Percentiles rank a stretch among this genome's conserved stretches.
phyloP scores from a whole-genome alignment of 1,140 invertebrate genomes.

The Cephus cinctus region DNA sequence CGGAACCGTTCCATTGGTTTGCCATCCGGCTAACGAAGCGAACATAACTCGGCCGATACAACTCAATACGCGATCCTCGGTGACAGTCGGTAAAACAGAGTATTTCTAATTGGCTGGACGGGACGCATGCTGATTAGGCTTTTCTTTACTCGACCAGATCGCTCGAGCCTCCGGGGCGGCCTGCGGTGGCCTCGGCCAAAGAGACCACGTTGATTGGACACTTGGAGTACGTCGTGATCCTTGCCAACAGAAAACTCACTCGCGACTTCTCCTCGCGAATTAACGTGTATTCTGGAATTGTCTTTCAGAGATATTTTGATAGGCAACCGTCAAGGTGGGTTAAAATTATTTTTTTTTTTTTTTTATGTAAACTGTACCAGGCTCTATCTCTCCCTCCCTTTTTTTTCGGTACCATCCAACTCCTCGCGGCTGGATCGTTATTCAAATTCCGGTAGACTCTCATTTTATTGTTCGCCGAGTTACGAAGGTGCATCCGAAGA shows the following conservation, averaged over 20 bases:
- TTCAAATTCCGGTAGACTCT: constrained; percentile 43
- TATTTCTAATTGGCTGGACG: constrained; percentile 55
- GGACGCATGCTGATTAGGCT: constrained; percentile 55
- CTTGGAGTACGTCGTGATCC: constrained; percentile 31
- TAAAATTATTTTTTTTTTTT: not conserved
- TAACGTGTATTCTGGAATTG: constrained; percentile 11
- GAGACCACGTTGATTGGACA: constrained; percentile 45
- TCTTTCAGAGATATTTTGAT: constrained; percentile 4
- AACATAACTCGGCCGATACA: constrained; percentile 56
- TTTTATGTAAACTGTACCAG: too few relatives aligned
- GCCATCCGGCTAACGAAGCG: constrained; percentile 47
- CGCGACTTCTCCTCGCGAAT: constrained; percentile 2
- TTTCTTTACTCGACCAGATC: constrained; percentile 42
- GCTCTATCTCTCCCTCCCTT: not conserved
- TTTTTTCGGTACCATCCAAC: not conserved
- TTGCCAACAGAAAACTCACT: too few relatives aligned
- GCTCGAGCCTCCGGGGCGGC: constrained; percentile 7
- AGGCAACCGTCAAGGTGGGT: not conserved
- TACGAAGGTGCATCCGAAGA: constrained; percentile 25
- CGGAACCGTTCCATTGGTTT: constrained; percentile 15
- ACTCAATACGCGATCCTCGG: constrained; percentile 50
- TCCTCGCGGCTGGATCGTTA: too few relatives aligned
- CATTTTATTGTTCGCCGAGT: constrained; percentile 37
- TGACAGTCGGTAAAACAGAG: constrained; percentile 57
- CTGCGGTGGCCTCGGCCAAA: constrained; percentile 29